Base-by-base conservation (phyloP, 2,113 vertebrate genomes). In the Morone chrysops region DNA sequence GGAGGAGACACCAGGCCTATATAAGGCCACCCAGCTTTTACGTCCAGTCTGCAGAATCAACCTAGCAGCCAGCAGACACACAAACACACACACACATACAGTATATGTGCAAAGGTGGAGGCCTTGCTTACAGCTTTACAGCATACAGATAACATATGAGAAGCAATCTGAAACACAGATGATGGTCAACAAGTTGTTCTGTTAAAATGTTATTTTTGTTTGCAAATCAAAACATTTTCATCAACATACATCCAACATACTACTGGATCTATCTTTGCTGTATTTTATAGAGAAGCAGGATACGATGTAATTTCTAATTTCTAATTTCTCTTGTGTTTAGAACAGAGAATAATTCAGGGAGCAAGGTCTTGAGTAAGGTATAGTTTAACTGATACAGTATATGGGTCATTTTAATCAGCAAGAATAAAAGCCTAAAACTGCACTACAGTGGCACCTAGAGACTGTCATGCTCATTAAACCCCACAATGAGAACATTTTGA, bases 1-100 rank as follows among this genome's bases (percentile, higher is more conserved):
- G 95, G 94, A 97, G 96, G 95, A 97, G 96, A 97, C 96, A 97
- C 94, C 93, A 92, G 91, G 93, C 95, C 95, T 96, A 95, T 95
- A 92, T 94, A 90, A 94, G 94, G 94, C 92, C 94, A 92, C 92
- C 95, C 95, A 95, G 89, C 92, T 94, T 95, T 97, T 96, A 96
- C 92, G 94, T 94, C 93, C 95, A 94, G 95, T 89, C 90, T 90
- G 88, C 70, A 81, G 87, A 90, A 91, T 92, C 80, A 80, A 75
- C 66, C 85, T 79, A 72, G 65, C 78, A 90, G 82, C 88, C 68
- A 40, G 40, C 65, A 63, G 7, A 77, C n/a, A 81, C 61, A 53
- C 40, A 75, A 14, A 31, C 20, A 14, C 11, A 76, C 25, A 77
- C 59, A 50, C 48, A 69, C 25, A 22, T 16, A 25, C n/a, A 36